Evolutionary conservation across 2,888 invertebrate genomes (phyloP).

Genomic region (Alloplasta piceator): DNA sequence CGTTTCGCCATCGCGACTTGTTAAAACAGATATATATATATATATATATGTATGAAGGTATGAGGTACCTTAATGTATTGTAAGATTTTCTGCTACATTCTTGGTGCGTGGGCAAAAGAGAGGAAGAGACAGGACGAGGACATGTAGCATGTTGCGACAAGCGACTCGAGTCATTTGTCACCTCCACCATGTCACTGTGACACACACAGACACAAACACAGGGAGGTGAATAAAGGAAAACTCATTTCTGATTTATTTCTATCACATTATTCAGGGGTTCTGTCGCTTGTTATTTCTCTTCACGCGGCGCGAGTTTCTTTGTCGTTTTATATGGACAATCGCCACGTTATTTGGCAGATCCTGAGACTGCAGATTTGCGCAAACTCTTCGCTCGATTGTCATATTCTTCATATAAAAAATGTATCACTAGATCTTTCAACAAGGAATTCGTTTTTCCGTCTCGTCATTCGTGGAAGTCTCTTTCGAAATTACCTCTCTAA

Average conservation of each 20-base stretch:
- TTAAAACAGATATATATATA: background rate
- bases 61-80: background rate
- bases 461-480: too few relatives aligned
- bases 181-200: conserved; percentile 25
- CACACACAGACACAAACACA: too few relatives aligned
- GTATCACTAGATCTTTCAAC: background rate
- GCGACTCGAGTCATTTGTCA: conserved; percentile 74
- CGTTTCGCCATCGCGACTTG: too few relatives aligned
- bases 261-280: conserved; percentile 41
- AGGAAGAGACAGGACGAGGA: conserved; percentile 32
- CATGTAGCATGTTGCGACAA: conserved; percentile 61
- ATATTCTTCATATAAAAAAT: background rate
- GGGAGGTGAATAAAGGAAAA: conserved; percentile 51
- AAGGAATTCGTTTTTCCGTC: too few relatives aligned
- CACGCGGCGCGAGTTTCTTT: background rate
- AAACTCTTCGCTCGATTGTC: background rate
- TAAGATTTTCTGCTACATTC: conserved; percentile 2
- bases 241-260: conserved; percentile 59
- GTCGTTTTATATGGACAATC: background rate
- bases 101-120: conserved; percentile 26
- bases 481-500: too few relatives aligned
- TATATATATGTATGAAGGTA: background rate
- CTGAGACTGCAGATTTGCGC: conserved; percentile 18
- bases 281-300: conserved; percentile 39
- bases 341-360: conserved; percentile 3